Evolutionary conservation across 2,797 vertebrate species (phyloP), one percentile per base, ranked within the genome.

Genomic region (Propithecus deckenii): DNA sequence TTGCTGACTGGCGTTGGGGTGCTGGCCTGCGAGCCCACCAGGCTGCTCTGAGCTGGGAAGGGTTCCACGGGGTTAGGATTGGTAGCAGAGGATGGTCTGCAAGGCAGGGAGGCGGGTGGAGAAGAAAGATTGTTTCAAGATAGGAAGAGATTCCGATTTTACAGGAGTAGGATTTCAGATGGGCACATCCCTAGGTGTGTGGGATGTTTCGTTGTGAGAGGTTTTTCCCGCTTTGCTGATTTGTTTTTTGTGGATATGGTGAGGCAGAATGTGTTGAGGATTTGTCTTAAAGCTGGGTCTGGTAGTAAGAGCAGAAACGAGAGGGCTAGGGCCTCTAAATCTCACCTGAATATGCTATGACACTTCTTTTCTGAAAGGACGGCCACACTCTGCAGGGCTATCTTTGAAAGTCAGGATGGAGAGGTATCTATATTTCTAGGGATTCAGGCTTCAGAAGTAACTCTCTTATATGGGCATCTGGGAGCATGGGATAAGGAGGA

Each of bases 1-100:
- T 14, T 6, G 12, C 13, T 2, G 15, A 2, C 2, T 0, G 0
- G 43, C 74, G 52, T 0, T 48, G 28, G 46, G 4, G 13, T n/a
- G 59, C 41, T 59, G 43, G 35, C 0, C 0, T 55, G 4, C 17
- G 46, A 43, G 59, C 46, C 13, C 0, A 0, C 17, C 4, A 6
- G 71, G 15, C 57, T 65, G 6, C 52, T 30, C 1, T 20, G 7
- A n/a, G 52, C 55, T 81, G 75, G 15, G 43, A 32, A 17, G 23
- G 50, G 23, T 22, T 59, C 61, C 72, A 1, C 12, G 32, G 46
- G 35, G 3, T 43, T 72, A 38, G 15, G 43, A 35, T 63, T 30
- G 55, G 52, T 57, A 50, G n/a, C 48, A 13, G n/a, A 65, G 63
- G 67, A 18, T 38, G 48, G 52, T 41, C 30, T 86, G 84, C 63